Percentiles rank a stretch among this genome's conserved stretches.
Conservation (phyloP, 2,888 invertebrate genomes). For the Callyntrura guangdongensis region DNA sequence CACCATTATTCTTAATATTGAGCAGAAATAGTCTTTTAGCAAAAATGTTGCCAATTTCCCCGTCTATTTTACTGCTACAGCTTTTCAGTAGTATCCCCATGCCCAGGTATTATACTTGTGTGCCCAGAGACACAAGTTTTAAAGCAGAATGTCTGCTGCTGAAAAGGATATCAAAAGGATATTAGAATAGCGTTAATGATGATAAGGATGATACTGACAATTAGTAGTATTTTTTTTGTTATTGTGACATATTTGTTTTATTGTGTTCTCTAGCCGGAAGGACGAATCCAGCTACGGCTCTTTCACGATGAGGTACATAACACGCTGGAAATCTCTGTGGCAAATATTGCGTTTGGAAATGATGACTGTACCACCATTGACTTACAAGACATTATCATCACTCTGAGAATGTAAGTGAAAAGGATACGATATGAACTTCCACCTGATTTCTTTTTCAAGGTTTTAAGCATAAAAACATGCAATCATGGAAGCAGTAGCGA, state of each 20-base stretch:
- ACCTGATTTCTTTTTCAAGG: not conserved
- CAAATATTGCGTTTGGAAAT: constrained; percentile 84
- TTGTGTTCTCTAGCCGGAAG: constrained; percentile 80
- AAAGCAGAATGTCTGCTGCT: no score
- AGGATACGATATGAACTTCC: constrained; percentile 4
- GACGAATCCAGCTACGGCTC: constrained; percentile 84
- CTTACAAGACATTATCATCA: constrained; percentile 84
- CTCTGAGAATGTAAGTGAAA: constrained; percentile 83
- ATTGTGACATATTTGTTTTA: not conserved
- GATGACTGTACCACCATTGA: constrained; percentile 84
- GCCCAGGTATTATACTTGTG: no score
- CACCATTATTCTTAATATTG: no score
- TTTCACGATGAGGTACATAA: constrained; percentile 85
- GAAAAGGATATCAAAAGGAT: not conserved
- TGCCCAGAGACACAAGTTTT: no score
- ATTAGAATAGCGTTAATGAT: not conserved
- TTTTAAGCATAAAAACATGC: not conserved
- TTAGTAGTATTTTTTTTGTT: not conserved
- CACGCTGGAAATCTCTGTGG: constrained; percentile 84
- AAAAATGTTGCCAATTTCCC: no score
- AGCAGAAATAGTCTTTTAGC: no score
- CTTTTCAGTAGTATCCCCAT: no score
- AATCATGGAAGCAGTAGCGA: not conserved
- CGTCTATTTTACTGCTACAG: no score
- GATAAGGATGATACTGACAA: not conserved